Base-by-base conservation (phyloP, 2,113 vertebrate species). In the Platysteira castanea region DNA sequence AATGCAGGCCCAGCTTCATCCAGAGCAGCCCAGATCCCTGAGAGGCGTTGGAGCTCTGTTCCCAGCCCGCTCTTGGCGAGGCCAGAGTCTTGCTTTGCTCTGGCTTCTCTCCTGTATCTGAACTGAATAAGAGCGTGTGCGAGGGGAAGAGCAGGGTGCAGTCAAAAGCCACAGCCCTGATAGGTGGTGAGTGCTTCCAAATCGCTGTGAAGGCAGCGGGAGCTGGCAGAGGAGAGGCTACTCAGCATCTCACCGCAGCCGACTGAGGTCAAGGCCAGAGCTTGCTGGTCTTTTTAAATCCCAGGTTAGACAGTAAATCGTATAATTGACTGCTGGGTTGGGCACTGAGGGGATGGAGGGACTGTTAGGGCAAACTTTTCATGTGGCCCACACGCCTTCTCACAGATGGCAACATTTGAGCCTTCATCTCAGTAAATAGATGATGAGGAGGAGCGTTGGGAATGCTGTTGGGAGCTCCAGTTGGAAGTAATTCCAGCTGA, bases 151-250 rank as follows among this genome's bases (percentile, higher is more conserved):
- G 41, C 4, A 5, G 1, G 3, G 26, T 4, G n/a, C 27, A 13
- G n/a, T 12, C 15, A 2, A 73, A 87, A 85, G 33, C 11, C 70
- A 13, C 21, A 2, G 17, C 52, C 11, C 52, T 68, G 60, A 20
- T 16, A 44, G 52, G 28, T 24, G 61, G 2, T 42, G 37, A 85
- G 23, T 2, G 15, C 20, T 37, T 42, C 41, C 65, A 56, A 30
- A 75, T 33, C 1, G 0, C 31, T 22, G 8, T 1, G 2, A 63
- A 63, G 57, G 54, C 22, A 77, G 30, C 0, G 0, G 53, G 30
- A 86, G 27, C 17, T 57, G 56, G 31, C 18, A 13, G 19, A 61
- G 37, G 31, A 64, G 33, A 69, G 14, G 31, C 30, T n/a, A 6
- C 22, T 18, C 42, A 60, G 23, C 24, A 54, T 35, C 64, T 64